These are phyloP conservation scores for Acanthopleura granulata DNA, from an alignment of 2,888 invertebrate genomes.

Conservation along the genomic window DNA sequence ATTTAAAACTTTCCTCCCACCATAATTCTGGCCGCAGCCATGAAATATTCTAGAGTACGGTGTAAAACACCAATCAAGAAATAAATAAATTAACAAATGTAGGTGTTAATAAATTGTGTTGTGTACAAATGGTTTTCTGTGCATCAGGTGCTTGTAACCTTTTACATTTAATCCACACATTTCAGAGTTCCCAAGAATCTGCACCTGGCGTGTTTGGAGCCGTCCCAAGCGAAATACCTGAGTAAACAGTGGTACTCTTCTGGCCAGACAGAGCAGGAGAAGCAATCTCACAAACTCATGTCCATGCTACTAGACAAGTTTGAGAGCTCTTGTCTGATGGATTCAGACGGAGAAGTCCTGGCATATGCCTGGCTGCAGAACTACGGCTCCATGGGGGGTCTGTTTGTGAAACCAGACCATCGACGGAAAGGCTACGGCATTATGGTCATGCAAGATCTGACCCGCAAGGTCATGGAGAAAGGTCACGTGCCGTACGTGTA, in stretches of 20 bases:
- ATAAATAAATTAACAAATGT: too few species aligned
- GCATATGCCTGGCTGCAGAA: constrained; percentile 62
- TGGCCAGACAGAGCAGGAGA: constrained; percentile 44
- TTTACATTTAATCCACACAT: neutral
- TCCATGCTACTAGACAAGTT: constrained; percentile 41
- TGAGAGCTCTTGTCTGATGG: constrained; percentile 54
- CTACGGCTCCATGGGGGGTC: constrained; percentile 59
- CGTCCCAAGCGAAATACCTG: constrained; percentile 44
- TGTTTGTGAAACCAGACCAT: constrained; percentile 53
- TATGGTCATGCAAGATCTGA: constrained; percentile 51
- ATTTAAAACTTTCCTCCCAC: too few species aligned
- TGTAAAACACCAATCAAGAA: too few species aligned
- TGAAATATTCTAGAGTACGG: too few species aligned
- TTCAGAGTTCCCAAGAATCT: constrained; percentile 53
- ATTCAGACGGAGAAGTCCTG: constrained; percentile 43
- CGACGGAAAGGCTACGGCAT: constrained; percentile 50
- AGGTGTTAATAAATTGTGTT: too few species aligned
- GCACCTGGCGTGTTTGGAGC: constrained; percentile 40
- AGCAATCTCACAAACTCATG: constrained; percentile 53
- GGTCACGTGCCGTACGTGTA: constrained; percentile 55
- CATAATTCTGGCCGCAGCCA: too few species aligned
- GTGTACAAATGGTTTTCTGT: too few species aligned
- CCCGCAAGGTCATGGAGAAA: constrained; percentile 45
- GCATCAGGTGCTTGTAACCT: too few species aligned
- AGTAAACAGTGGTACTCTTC: constrained; percentile 48